These are phyloP conservation scores for Staurois parvus DNA, from an alignment of 2,797 vertebrate species.

Conservation along the genomic window DNA sequence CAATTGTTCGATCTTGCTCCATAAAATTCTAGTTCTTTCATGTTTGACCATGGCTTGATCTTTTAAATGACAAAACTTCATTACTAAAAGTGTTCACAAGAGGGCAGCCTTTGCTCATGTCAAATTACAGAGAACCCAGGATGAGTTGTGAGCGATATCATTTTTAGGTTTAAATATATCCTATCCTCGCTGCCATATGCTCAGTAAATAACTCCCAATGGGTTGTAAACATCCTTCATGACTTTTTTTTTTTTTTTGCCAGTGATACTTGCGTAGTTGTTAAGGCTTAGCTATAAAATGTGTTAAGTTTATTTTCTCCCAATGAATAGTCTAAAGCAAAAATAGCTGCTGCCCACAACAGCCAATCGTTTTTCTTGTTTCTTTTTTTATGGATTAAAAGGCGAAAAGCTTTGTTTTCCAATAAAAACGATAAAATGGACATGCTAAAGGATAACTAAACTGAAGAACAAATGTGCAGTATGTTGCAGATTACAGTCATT, in stretches of 20 bases:
- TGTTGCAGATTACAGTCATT: no score
- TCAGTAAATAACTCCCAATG: not conserved
- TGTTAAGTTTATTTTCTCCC: not conserved
- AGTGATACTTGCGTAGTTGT: not conserved
- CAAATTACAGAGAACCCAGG: not conserved
- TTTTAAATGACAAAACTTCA: not conserved
- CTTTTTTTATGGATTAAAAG: no score
- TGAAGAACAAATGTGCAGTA: no score
- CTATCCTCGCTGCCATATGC: not conserved
- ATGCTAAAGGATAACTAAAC: no score
- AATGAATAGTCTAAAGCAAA: not conserved
- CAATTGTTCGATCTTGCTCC: no score
- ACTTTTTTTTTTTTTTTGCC: not conserved
- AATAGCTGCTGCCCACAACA: not conserved
- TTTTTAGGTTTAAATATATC: constrained; percentile 24
- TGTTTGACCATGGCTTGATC: no score
- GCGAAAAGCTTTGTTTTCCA: no score
- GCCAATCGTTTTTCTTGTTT: no score
- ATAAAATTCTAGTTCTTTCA: no score
- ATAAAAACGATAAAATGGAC: no score
- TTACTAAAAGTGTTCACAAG: constrained; percentile 23
- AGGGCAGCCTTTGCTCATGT: constrained; percentile 19
- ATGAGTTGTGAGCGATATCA: not conserved
- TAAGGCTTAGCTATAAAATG: not conserved
- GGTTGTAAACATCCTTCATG: not conserved